A percentile compares a stretch with the other conserved stretches of the same genome.
These are phyloP conservation scores for Coregonus sp. DNA, from an alignment of 2,797 vertebrate genomes.

Conservation along the genomic window DNA sequence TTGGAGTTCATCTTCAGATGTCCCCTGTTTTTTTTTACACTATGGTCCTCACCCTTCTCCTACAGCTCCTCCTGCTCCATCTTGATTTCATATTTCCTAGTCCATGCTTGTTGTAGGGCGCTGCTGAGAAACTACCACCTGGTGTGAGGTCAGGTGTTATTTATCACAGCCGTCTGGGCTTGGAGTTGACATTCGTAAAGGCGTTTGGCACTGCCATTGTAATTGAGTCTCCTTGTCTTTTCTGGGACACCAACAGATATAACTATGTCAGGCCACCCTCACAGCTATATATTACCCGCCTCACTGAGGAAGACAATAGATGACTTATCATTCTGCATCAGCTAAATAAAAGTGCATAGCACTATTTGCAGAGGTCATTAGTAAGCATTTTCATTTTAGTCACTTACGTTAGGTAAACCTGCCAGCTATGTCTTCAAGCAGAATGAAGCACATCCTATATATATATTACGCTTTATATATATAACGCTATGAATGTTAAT, in stretches of 20 bases:
- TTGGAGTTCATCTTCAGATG: constrained; percentile 62
- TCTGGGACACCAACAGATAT: constrained; percentile 84
- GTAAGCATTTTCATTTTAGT: not conserved
- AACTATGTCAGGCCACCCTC: constrained; percentile 88
- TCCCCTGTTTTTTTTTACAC: constrained; percentile 58
- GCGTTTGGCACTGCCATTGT: constrained; percentile 74
- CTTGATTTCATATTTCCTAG: constrained; percentile 71
- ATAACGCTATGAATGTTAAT: no score
- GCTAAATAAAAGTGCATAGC: constrained; percentile 51
- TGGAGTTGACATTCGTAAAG: constrained; percentile 79
- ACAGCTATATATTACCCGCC: constrained; percentile 87
- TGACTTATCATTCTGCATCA: constrained; percentile 87
- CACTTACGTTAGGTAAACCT: not conserved
- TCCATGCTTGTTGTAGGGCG: constrained; percentile 60
- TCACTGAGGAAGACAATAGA: constrained; percentile 83
- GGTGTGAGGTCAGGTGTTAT: constrained; percentile 79
- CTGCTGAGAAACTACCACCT: constrained; percentile 70
- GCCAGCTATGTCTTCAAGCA: not conserved
- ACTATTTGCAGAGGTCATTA: constrained; percentile 7
- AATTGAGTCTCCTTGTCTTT: constrained; percentile 91
- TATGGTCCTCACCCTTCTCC: constrained; percentile 60
- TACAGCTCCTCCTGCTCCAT: constrained; percentile 54
- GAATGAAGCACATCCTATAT: no score
- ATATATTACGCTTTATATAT: not conserved
- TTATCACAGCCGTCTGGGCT: constrained; percentile 77